phyloP scores from a whole-genome alignment of 2,797 vertebrate species.

The Falco rusticolus region DNA sequence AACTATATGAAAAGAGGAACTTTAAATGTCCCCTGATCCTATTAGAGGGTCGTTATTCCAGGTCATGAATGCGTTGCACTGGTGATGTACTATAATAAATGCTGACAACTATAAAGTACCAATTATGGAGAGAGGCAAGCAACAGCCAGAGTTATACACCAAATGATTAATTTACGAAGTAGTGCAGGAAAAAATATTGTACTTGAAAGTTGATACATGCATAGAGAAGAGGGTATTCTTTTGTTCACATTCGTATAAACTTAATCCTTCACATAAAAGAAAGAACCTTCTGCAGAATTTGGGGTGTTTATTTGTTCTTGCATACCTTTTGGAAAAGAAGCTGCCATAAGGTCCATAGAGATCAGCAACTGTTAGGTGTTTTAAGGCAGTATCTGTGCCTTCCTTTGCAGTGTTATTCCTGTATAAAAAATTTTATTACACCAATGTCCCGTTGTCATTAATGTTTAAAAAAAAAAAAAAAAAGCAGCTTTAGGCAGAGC shows the following conservation, averaged over 20 bases:
- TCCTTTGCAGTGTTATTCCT: neutral
- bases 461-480: neutral
- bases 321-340: neutral
- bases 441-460: neutral
- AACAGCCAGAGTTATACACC: neutral
- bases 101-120: constrained; percentile 70
- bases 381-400: neutral
- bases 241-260: neutral
- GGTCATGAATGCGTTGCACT: constrained; percentile 41
- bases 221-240: neutral
- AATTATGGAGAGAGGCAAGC: constrained; percentile 52
- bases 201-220: neutral
- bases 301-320: neutral
- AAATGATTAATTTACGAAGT: constrained; percentile 62
- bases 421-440: neutral
- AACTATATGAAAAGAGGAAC: constrained; percentile 71
- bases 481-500: neutral
- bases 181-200: neutral
- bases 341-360: neutral
- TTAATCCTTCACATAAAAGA: neutral
- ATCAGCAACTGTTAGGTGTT: neutral
- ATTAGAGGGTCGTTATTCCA: constrained; percentile 63
- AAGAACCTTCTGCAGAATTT: neutral
- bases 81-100: constrained; percentile 55
- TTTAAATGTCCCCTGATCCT: constrained; percentile 69